phyloP scores from a whole-genome alignment of 2,797 vertebrate species.

The Enteromius fasciolatus region DNA sequence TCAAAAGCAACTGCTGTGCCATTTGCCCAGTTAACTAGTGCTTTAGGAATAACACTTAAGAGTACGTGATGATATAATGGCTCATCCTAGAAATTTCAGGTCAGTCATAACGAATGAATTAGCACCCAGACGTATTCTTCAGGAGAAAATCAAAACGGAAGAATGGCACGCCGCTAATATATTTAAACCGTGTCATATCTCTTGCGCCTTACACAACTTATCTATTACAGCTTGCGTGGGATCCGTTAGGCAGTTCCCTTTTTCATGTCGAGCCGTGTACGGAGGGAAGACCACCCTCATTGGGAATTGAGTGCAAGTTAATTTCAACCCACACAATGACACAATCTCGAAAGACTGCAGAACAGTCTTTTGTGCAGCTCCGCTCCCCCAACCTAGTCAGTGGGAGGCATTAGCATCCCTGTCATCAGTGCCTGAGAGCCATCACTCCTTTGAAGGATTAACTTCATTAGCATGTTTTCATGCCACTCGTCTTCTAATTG shows the following conservation, averaged over 20 bases:
- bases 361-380: conserved; percentile 67
- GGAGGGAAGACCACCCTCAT: conserved; percentile 78
- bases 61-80: conserved; percentile 14
- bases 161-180: conserved; percentile 33
- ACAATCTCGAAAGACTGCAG: conserved; percentile 69
- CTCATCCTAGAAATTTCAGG: conserved; percentile 22
- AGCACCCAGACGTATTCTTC: conserved; percentile 32
- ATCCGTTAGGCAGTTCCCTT: conserved; percentile 75
- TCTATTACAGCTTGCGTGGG: conserved; percentile 72
- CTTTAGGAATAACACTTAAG: conserved; percentile 24
- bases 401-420: conserved; percentile 64
- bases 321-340: conserved; percentile 79
- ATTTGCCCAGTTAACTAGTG: conserved; percentile 15
- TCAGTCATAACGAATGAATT: conserved; percentile 34
- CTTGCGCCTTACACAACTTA: conserved; percentile 62
- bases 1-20: conserved; percentile 3
- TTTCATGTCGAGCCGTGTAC: conserved; percentile 72
- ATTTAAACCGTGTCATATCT: conserved; percentile 53
- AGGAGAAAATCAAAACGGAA: conserved; percentile 45
- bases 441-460: conserved; percentile 74
- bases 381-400: conserved; percentile 59
- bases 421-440: conserved; percentile 66
- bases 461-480: conserved; percentile 76
- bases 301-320: conserved; percentile 73
- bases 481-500: conserved; percentile 74